Evolutionary conservation across 2,113 vertebrate genomes (phyloP).

Genomic region (Leptocoma aspasia): DNA sequence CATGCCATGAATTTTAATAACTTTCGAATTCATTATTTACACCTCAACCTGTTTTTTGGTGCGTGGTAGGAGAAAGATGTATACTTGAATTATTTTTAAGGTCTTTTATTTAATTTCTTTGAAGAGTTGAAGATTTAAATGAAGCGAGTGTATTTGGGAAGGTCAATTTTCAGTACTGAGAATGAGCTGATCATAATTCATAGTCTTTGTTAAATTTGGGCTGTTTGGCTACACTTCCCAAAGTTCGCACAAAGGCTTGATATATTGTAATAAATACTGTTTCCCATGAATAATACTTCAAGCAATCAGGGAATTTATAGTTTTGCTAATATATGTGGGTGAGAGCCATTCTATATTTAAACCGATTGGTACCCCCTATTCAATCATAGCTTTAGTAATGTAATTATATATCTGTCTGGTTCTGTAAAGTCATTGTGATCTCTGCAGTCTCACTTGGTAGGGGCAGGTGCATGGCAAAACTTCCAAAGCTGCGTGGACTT

Average conservation of each 20-base stretch:
- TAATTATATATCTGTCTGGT: background rate
- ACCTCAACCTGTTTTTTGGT: background rate
- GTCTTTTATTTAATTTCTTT: background rate
- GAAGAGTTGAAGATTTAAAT: background rate
- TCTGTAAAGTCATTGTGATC: background rate
- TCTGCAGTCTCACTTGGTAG: background rate
- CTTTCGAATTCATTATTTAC: background rate
- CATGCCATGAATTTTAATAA: background rate
- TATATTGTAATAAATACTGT: fast-evolving
- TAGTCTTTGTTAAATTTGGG: background rate
- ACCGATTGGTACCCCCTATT: background rate
- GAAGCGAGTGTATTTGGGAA: background rate
- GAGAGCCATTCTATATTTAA: background rate
- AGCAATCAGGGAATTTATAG: background rate
- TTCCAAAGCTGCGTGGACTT: background rate
- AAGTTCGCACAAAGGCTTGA: background rate
- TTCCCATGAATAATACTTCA: background rate
- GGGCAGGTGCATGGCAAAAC: background rate
- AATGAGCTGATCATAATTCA: background rate
- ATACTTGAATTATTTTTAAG: background rate
- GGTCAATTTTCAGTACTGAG: background rate
- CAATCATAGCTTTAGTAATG: background rate
- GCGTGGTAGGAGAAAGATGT: background rate
- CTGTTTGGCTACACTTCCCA: background rate
- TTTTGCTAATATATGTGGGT: background rate